phyloP scores from a whole-genome alignment of 2,797 vertebrate genomes.

The Poecile montanus region DNA sequence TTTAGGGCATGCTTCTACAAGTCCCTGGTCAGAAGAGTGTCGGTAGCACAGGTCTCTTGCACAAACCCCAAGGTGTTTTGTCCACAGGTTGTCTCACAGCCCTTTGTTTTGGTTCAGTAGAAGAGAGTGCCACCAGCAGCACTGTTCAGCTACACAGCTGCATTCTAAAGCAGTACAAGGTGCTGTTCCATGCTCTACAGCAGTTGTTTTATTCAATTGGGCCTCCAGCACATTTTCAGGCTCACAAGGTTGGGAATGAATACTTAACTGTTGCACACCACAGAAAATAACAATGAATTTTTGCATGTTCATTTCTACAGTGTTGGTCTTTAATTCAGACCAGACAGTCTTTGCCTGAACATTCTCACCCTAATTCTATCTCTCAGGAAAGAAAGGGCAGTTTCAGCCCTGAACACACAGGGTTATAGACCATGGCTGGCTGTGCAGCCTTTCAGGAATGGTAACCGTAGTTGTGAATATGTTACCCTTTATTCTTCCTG shows the following conservation, averaged over 20 bases:
- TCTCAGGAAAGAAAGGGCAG: not conserved
- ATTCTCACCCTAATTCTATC: not conserved
- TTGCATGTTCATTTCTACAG: not conserved
- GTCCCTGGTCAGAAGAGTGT: not conserved
- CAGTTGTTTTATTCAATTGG: not conserved
- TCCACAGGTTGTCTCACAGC: not conserved
- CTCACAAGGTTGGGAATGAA: not conserved
- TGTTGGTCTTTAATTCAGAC: not conserved
- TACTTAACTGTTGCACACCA: not conserved
- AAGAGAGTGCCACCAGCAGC: not conserved
- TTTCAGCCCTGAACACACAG: not conserved
- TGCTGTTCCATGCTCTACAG: not conserved
- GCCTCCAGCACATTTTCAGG: not conserved
- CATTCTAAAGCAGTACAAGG: not conserved
- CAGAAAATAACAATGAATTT: not conserved
- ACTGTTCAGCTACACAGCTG: not conserved
- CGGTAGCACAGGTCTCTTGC: not conserved
- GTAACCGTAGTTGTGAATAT: not conserved
- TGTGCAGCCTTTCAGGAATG: not conserved
- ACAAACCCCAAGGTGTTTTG: not conserved
- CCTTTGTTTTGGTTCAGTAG: not conserved
- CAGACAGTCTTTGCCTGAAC: not conserved
- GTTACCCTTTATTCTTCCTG: not conserved
- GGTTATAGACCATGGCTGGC: not conserved
- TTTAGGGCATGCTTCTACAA: not conserved